Base-by-base conservation (phyloP, 2,113 vertebrate species). In the Egretta garzetta region DNA sequence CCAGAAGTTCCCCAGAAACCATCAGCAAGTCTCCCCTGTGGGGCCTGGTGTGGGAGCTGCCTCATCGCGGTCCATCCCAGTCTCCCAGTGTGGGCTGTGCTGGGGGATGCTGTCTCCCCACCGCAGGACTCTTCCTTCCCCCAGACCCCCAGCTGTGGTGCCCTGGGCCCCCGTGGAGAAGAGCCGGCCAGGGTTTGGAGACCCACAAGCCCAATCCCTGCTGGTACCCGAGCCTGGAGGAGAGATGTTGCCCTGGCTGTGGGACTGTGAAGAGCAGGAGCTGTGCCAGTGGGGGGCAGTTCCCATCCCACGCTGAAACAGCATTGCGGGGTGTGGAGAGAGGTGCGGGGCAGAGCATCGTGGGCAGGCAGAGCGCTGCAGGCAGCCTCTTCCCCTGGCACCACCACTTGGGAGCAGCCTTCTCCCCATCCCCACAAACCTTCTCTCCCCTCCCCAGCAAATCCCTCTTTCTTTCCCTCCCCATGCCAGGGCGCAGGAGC, bases 71-170 rank as follows among this genome's bases (percentile, higher is more conserved):
- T 56, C 23, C 18, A 15, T 63, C 22, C 18, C 52, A 11, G 14
- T 63, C 11, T 75, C n/a, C 26, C 14, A 6, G 24, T 60, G 6
- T 43, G 35, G 27, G 19, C 32, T 77, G 12, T 33, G 28, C 20
- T 27, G 37, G 10, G 9, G 4, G 18, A 63, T 17, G 17, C 7
- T 6, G 5, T 33, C 14, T 55, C 35, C 26, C 68, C 39, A 43
- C 18, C 3, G 2, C 32, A 64, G 58, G 26, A 22, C 8, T 94
- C 3, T 5, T 83, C 52, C 45, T 79, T 49, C 19, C 6, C 37
- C 6, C 4, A 5, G 6, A 15, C 8, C 13, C 5, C 1, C 12
- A 56, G 13, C 4, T 0, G 0, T 30, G 28, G 1, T 62, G 41
- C 9, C 15, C 24, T 63, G 47, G 27, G 2, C 8, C 8, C 22